Base-by-base conservation (phyloP, 2,888 invertebrate genomes). In the Clistopyga incitator region DNA sequence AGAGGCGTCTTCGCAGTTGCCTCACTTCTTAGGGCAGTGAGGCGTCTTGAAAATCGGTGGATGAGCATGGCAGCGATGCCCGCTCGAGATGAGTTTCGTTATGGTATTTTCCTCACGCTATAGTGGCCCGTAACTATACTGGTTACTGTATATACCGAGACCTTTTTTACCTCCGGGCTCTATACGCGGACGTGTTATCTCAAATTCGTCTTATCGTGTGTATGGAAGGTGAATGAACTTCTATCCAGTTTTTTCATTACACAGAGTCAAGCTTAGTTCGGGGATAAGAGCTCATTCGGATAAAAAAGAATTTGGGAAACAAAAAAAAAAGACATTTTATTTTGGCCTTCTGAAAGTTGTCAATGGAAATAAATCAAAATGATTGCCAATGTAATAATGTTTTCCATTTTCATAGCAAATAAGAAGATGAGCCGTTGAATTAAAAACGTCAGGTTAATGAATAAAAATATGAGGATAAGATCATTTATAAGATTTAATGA, bases 51-150 rank as follows among this genome's bases (percentile, higher is more conserved):
- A 77, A 72, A 80, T 79, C 56, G 79, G 76, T 67, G 20, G 29
- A 50, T 45, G 65, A 54, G 78, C 56, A 45, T 20, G 50, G 25
- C 38, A 59, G 52, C 23, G 45, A 18, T 64, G 18, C 47, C 52
- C 34, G 78, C 78, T 23, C 74, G 72, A 71, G 78, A 84, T 84
- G 84, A 84, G 70, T 81, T 81, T 81, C 70, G 74, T 74, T 77
- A 77, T 38, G 42, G 34, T 72, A 72, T 81, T 71, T 67, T 29
- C n/a, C 71, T 34, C n/a, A 13, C 38, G 6, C 56, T 38, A 11
- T 18, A 42, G 15, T 25, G 45, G 34, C 50, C 34, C 38, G 20
- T 54, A 54, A 54, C 70, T 54, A 70, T 23, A 54, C 52, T 25
- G 50, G n/a, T 56, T 38, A 20, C n/a, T n/a, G 13, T 42, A 71